Base-by-base conservation (phyloP, 2,888 invertebrate species). In the Dynastes tityus region DNA sequence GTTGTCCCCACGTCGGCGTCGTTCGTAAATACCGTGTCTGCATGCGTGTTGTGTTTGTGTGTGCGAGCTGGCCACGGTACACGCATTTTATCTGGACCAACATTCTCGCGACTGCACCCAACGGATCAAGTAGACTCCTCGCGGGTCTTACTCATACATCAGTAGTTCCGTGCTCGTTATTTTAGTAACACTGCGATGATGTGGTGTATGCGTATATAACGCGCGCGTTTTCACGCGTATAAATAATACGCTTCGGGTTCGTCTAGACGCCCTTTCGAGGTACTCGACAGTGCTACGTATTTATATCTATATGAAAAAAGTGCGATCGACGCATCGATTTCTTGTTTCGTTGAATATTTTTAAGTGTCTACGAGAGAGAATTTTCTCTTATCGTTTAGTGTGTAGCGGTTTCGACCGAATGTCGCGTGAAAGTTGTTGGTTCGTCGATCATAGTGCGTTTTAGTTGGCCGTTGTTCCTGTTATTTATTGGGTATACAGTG, bases 31-130 rank as follows among this genome's bases (percentile, higher is more conserved):
- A 51, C 65, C 2, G 40, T 65, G 37, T 8, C 9, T 45, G 8
- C 8, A 8, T 45, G 45, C 11, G 45, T 45, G 45, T 37, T 11
- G 45, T 45, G 55, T 58, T 11, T 58, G 55, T 58, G n/a, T 22
- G n/a, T 22, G 55, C 55, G 55, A 22, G 45, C 22, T 22, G 45
- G 63, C 63, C n/a, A 16, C 9, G 13, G 58, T 45, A 63, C 27
- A 74, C 73, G 73, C 61, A 74, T 40, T 61, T 22, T 74, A 74
- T 74, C 73, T 74, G 61, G 73, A 74, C 73, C 73, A 45, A 74
- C 73, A 74, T 61, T 74, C 73, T 45, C 73, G 58, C 32, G 55
- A 61, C 73, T 74, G 61, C 73, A 74, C 73, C 61, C 73, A 61
- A 74, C 73, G 40, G 73, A 74, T 74, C 37, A 61, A 74, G 61